phyloP scores from a whole-genome alignment of 2,888 invertebrate species.

The Hyles lineata region DNA sequence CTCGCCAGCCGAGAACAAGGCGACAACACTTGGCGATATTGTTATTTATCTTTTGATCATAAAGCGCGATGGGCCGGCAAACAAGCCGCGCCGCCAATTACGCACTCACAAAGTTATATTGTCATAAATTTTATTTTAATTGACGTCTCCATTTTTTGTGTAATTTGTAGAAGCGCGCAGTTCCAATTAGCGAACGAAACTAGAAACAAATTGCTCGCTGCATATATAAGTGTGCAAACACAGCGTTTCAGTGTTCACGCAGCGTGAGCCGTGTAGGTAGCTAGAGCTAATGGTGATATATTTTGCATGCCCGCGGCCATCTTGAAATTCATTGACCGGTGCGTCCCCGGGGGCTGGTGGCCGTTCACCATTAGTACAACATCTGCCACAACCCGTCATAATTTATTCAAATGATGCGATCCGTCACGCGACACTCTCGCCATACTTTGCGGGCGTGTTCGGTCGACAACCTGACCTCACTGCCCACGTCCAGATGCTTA shows the following conservation, averaged over 20 bases:
- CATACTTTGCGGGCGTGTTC: not conserved
- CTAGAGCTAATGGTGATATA: not conserved
- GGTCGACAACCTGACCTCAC: not conserved
- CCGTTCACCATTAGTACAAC: not conserved
- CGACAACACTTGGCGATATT: not conserved
- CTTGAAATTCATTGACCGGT: constrained; percentile 3
- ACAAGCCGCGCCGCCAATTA: not conserved
- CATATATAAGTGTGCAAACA: not conserved
- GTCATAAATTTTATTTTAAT: constrained; percentile 12
- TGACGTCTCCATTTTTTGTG: not conserved
- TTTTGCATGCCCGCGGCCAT: not conserved
- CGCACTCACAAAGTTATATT: constrained; percentile 4
- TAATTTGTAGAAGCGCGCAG: not conserved
- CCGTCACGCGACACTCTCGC: not conserved
- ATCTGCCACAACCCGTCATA: not conserved
- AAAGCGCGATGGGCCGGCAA: constrained; percentile 11
- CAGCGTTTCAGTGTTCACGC: not conserved
- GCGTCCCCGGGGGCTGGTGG: not conserved
- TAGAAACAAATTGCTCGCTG: constrained; percentile 3
- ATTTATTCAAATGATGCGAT: constrained; percentile 1
- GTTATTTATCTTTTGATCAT: constrained; percentile 22
- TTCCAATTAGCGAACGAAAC: constrained; percentile 3
- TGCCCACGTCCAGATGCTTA: not conserved
- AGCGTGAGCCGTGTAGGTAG: not conserved
- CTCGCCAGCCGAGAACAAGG: not conserved